Base-by-base conservation (phyloP, 1,140 invertebrate genomes). In the Nephotettix cincticeps region DNA sequence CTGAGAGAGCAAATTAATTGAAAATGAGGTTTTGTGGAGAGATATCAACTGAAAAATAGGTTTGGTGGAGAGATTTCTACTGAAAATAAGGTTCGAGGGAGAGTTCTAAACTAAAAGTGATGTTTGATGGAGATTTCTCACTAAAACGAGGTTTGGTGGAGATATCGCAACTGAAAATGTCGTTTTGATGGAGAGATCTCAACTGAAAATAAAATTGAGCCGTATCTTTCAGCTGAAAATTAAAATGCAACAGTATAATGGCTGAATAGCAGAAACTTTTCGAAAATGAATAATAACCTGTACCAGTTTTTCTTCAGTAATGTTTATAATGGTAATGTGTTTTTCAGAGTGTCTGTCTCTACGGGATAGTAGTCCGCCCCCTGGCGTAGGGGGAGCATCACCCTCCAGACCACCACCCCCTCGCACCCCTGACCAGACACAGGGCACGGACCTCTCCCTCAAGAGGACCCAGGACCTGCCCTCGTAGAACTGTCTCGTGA, bases 291-390 rank as follows among this genome's bases (percentile, higher is more conserved):
- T 11, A n/a, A 43, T 11, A 11, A 9, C 40, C n/a, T 43, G 40
- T 43, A 11, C 9, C n/a, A 43, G n/a, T 43, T 43, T 25, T 1
- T 6, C 61, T 70, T 4, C 21, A 13, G 23, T 29, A 58, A 58
- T 17, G 6, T 27, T 21, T 54, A 56, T 64, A 64, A 23, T 29
- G 32, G 27, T 51, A 17, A 17, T 66, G 45, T 63, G 21, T 61
- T n/a, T 73, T 67, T 1, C 68, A 73, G 71, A 40, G 32, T 56
- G 30, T 68, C 61, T 69, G 19, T 67, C 63, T 19, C 17, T 73
- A 14, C 30, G 61, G 9, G 72, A 68, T 17, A 63, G 58, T 19
- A 65, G 63, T 27, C 63, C 63, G 9, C 6, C 13, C 29, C 9
- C 9, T 6, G 9, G 9, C 11, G 23, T 13, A 9, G 63, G 63